Base-by-base conservation (phyloP, 2,797 vertebrate genomes). In the Leucoraja ocellata region DNA sequence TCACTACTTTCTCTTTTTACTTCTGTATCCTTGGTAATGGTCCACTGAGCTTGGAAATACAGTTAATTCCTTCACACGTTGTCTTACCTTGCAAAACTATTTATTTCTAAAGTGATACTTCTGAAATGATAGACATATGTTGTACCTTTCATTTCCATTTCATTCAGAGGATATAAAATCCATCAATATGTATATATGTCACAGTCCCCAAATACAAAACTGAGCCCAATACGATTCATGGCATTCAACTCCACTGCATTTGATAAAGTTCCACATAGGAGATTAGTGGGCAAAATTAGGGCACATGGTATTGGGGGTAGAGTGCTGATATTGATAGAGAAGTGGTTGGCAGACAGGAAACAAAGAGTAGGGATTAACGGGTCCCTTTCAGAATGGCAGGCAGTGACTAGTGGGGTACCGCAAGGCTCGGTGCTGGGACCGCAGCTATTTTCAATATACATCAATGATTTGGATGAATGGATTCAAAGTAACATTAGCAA, bases 21-120 rank as follows among this genome's bases (percentile, higher is more conserved):
- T 84, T 84, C 23, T n/a, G 54, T n/a, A 84, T 61, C 81, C 81
- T 61, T 84, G 81, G 81, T n/a, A 84, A 61, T 28, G 46, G 18
- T 61, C 18, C 25, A 58, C 23, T 28, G 54, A 28, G 46, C 25
- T 25, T 25, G 9, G 46, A 11, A 83, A 58, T 58, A 14, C 80
- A 83, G 46, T 83, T 58, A 58, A 61, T 83, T 58, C 80, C 54
- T 28, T 25, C 23, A 46, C 16, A 21, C 21, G 46, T 36, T 39
- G 4, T 25, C 23, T 58, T 10, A 83, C 13, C 1, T 83, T 83
- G 9, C 46, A 58, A 23, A 83, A 23, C 9, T 83, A 39, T 18
- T 79, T 79, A 83, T 58, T 83, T 25, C 58, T 54, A 58, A 58
- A 39, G 14, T 1, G 8, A 83, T 28, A 25, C 25, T 58, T 58